A percentile compares a stretch with the other conserved stretches of the same genome.
These are phyloP conservation scores for Elegia similella DNA, from an alignment of 2,888 invertebrate genomes.

Conservation along the genomic window DNA sequence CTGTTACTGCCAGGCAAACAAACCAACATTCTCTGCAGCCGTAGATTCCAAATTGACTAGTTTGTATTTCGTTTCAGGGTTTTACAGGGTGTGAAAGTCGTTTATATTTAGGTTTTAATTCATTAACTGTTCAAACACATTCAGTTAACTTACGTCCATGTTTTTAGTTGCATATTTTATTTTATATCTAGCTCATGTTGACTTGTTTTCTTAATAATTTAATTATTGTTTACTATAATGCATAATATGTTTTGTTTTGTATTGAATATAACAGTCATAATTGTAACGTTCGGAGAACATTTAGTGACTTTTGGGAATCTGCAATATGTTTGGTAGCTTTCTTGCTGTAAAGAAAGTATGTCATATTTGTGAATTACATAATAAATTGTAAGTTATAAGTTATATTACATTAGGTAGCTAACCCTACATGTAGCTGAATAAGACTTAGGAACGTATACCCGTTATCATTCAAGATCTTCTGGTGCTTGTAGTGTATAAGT, in stretches of 20 bases:
- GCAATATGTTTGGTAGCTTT: constrained; percentile 60
- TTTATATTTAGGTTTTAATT: constrained; percentile 56
- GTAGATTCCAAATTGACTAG: constrained; percentile 18
- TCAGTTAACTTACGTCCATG: constrained; percentile 76
- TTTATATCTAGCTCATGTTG: constrained; percentile 67
- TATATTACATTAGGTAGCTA: constrained; percentile 15
- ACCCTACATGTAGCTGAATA: constrained; percentile 18
- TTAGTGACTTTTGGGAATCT: constrained; percentile 72
- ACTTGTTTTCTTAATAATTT: constrained; percentile 76
- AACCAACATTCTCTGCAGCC: constrained; percentile 6
- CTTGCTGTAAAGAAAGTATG: constrained; percentile 11
- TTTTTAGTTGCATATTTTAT: constrained; percentile 79
- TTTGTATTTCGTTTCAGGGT: constrained; percentile 39
- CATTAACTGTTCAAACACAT: constrained; percentile 65
- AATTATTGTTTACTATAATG: constrained; percentile 68
- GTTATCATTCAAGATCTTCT: constrained; percentile 61
- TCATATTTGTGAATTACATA: constrained; percentile 32
- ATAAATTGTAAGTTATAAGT: constrained; percentile 16
- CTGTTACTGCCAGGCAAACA: background rate
- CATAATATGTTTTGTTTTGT: constrained; percentile 68
- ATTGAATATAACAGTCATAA: constrained; percentile 51
- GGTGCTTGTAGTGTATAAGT: constrained; percentile 76
- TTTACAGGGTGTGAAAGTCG: constrained; percentile 72
- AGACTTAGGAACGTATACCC: constrained; percentile 38
- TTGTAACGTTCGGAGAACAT: constrained; percentile 46